Conservation (phyloP, 2,797 vertebrate species). For the Orientallactaga sibirica region DNA sequence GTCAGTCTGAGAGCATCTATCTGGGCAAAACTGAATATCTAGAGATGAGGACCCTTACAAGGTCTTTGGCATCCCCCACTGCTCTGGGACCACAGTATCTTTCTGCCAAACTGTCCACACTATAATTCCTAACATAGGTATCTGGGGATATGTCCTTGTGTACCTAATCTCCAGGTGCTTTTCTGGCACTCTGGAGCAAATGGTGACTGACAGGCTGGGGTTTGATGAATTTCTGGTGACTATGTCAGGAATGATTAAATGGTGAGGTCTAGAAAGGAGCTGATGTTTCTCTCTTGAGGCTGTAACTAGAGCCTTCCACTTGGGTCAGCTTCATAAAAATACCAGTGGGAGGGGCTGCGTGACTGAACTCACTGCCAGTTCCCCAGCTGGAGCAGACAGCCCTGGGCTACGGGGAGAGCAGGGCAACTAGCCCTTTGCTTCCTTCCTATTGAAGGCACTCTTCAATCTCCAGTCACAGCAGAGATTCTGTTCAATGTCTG, state of each 20-base stretch:
- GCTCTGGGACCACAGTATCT: fast-evolving
- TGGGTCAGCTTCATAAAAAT: conserved; percentile 64
- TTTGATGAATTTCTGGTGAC: conserved; percentile 54
- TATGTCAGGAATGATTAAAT: conserved; percentile 63
- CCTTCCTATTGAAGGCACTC: conserved; percentile 62
- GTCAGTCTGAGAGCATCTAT: neutral
- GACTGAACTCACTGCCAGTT: conserved; percentile 71
- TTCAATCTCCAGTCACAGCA: conserved; percentile 63
- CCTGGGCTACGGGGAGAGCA: conserved; percentile 63
- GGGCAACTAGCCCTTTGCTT: conserved; percentile 24
- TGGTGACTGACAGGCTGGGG: conserved; percentile 48
- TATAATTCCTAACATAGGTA: neutral
- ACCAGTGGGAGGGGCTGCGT: neutral
- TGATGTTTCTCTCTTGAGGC: neutral
- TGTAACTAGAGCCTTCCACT: conserved; percentile 10
- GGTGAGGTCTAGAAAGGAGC: neutral
- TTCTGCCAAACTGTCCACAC: fast-evolving
- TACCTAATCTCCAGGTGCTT: neutral
- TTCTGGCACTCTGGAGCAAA: neutral
- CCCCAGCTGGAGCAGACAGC: conserved; percentile 67
- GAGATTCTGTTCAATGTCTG: conserved; percentile 73
- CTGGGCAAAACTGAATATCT: neutral
- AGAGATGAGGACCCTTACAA: neutral
- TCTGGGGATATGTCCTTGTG: fast-evolving
- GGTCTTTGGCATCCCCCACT: neutral